Evolutionary conservation across 2,888 invertebrate genomes (phyloP), one percentile per base, ranked within the genome.

Genomic region (Coecobrya sp.): DNA sequence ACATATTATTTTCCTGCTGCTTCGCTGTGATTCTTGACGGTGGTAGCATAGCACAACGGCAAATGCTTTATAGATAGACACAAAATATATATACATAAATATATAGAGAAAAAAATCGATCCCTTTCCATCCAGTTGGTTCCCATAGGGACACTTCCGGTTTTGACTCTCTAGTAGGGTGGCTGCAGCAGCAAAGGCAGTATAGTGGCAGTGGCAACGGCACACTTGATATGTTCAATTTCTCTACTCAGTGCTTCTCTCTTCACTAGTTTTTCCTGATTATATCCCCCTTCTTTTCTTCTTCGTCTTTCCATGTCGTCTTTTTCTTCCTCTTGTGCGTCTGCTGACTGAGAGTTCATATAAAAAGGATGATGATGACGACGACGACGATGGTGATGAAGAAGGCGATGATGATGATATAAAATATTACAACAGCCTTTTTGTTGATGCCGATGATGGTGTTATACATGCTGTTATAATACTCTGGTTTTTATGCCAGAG

Each of bases 131-230:
- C 91, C 93, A 93, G 82, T 86, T 93, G 93, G 95, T 95, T 94
- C 92, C 94, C 94, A 94, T 94, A 94, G 94, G 94, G 93, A 94
- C 94, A 95, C 94, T 94, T 95, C 95, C 94, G 95, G 95, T 95
- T 91, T 94, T 93, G 91, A 87, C 93, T 84, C 68, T 84, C 79
- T 79, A 25, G 22, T 59, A 81, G 93, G 93, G 92, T 93, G 88
- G 85, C 93, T 36, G 59, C n/a, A 59, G 59, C 59, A 7, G 59
- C 19, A 8, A 19, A 59, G 22, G 19, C 59, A 59, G 13, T 19
- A 22, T 59, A 22, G 59, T 59, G 13, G 59, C 22, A 59, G 19
- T 22, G 59, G 68, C 68, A 68, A 36, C 68, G 27, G 49, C 45
- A 49, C 49, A 45, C 49, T 76, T 88, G 88, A 88, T 89, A 89